Base-by-base conservation (phyloP, 2,888 invertebrate species). In the Apeira syringaria region DNA sequence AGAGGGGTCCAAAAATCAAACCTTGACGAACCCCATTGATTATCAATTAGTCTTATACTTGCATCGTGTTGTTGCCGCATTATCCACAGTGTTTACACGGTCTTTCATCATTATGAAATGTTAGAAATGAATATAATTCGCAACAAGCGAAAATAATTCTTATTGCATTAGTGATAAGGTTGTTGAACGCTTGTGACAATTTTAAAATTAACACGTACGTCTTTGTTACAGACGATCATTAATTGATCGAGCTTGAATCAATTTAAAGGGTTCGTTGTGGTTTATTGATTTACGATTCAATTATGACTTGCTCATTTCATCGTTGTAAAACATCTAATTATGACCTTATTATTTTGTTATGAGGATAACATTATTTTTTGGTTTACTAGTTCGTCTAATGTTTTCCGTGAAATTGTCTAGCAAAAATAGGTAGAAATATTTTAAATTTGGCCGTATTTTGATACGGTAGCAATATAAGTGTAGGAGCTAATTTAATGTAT, bases 21-120 rank as follows among this genome's bases (percentile, higher is more conserved):
- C 65, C 57, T 63, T 61, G 58, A 67, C 70, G 71, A 59, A 52
- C 71, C 69, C 85, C 84, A 87, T 83, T 84, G 88, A 87, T 89
- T 88, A 88, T 88, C 88, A 87, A 89, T 89, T 88, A 86, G 83
- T 85, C 79, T 80, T 84, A 77, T 82, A 74, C 80, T 80, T 73
- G 77, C 80, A 82, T 80, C 81, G 80, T 80, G 74, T 69, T 81
- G 80, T 80, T 74, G 74, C 64, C 72, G 71, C 74, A 85, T 89
- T 88, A 86, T 85, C 74, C 77, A 83, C 82, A 84, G 76, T 86
- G 76, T 87, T 89, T 88, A 89, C 76, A 85, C 78, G 83, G 74
- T 61, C 64, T 65, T 74, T 81, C 80, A 77, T 78, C 73, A 68
- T 65, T 46, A 75, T 75, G 78, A 77, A 63, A 74, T 72, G 77